Conservation (phyloP, 2,113 vertebrate species). For the Rhombomys opimus region DNA sequence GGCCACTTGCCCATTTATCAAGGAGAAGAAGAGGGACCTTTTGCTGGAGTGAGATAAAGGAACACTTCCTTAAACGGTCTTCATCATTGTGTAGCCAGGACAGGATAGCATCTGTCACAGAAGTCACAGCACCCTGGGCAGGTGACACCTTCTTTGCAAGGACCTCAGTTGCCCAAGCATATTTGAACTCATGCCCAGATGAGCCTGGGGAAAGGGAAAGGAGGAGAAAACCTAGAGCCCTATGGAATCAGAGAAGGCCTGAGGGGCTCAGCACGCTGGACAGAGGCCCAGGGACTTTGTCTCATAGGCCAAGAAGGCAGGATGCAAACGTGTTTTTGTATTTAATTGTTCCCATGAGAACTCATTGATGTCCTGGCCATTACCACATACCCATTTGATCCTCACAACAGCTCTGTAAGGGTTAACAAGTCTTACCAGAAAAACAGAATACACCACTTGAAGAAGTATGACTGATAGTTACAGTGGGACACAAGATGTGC, state of each 20-base stretch:
- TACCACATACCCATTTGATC: not conserved
- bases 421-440: not conserved
- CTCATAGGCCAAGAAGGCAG: not conserved
- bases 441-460: not conserved
- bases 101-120: not conserved
- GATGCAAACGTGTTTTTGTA: rapidly evolving
- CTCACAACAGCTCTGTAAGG: not conserved
- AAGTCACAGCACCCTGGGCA: not conserved
- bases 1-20: constrained; percentile 35
- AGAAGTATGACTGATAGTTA: not conserved
- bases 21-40: constrained; percentile 1
- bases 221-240: not conserved
- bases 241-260: too few relatives aligned
- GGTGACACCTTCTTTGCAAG: not conserved
- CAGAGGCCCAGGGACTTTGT: not conserved
- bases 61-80: not conserved
- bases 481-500: not conserved
- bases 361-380: not conserved
- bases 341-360: not conserved
- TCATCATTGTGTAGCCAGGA: constrained; percentile 6
- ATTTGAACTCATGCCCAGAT: not conserved
- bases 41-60: constrained; percentile 59
- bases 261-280: rapidly evolving
- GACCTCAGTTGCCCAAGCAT: not conserved
- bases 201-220: rapidly evolving